A percentile compares a stretch with the other conserved stretches of the same genome.
phyloP scores from a whole-genome alignment of 2,888 invertebrate genomes.

The Tricholauxania praeusta region DNA sequence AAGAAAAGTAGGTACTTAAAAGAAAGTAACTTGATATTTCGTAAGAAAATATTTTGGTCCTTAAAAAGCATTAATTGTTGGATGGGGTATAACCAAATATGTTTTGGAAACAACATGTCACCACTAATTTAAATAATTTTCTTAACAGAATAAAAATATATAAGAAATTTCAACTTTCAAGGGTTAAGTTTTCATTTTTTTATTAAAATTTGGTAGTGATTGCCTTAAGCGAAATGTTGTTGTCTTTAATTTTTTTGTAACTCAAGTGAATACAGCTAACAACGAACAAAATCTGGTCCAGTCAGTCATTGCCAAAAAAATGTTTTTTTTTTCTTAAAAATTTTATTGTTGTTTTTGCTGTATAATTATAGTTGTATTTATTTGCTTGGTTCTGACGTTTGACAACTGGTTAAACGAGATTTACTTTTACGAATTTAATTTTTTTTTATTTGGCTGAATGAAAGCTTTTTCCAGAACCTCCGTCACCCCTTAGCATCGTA shows the following conservation, averaged over 20 bases:
- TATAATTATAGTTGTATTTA: slow-evolving; percentile 1
- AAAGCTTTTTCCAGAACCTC: not conserved
- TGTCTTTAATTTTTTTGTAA: slow-evolving; percentile 11
- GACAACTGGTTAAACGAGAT: slow-evolving; percentile 21
- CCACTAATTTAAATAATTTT: too few relatives aligned
- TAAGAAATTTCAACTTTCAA: too few relatives aligned
- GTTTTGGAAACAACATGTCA: too few relatives aligned
- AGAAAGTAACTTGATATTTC: too few relatives aligned
- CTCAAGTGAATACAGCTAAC: not conserved
- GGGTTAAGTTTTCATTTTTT: slow-evolving; percentile 3
- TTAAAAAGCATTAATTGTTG: too few relatives aligned
- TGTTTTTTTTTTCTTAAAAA: slow-evolving; percentile 5
- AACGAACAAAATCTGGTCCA: slow-evolving; percentile 22
- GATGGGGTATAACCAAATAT: too few relatives aligned
- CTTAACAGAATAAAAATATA: too few relatives aligned
- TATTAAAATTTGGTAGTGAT: not conserved
- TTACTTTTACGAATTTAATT: not conserved
- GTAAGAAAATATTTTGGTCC: too few relatives aligned
- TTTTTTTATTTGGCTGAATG: slow-evolving; percentile 20
- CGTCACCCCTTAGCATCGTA: too few relatives aligned
- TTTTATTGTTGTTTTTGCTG: not conserved
- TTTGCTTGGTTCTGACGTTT: slow-evolving; percentile 2
- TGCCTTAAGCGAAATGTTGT: slow-evolving; percentile 16
- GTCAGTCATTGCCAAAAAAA: slow-evolving; percentile 32
- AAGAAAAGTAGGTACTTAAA: too few relatives aligned